Evolutionary conservation across 1,140 invertebrate genomes (phyloP).

Genomic region (Pseudomyrmex flavicornis): DNA sequence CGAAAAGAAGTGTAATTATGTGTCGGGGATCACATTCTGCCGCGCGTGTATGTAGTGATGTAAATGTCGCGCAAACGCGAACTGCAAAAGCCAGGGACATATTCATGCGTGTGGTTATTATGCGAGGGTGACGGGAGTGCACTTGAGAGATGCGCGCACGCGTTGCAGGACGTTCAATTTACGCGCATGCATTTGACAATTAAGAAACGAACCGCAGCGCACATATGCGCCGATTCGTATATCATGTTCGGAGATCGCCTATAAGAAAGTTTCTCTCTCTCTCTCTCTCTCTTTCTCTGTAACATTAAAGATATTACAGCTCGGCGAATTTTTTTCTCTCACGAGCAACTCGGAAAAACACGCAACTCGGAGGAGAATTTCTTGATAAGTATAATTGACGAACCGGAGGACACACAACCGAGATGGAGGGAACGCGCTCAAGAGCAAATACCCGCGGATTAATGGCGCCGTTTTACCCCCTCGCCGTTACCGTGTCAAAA

Average conservation of each 20-base stretch:
- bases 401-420: not conserved
- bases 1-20: conserved; percentile 74
- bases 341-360: not conserved
- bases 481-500: conserved; percentile 11
- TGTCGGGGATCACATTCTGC: conserved; percentile 62
- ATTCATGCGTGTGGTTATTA: conserved; percentile 75
- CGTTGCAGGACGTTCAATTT: conserved; percentile 71
- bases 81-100: conserved; percentile 73
- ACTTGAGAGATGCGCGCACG: conserved; percentile 73
- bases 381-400: not conserved
- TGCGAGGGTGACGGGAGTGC: conserved; percentile 71
- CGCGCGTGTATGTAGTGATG: conserved; percentile 22
- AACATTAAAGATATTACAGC: too few species aligned
- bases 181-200: conserved; percentile 68
- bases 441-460: not conserved
- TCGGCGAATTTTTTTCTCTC: too few species aligned
- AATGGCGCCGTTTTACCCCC: conserved; percentile 21
- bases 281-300: too few species aligned
- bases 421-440: not conserved
- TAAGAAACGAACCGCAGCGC: conserved; percentile 58
- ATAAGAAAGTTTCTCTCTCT: too few species aligned
- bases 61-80: conserved; percentile 8
- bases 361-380: not conserved
- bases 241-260: too few species aligned
- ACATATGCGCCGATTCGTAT: too few species aligned